Percentiles rank a stretch among this genome's conserved stretches.
Evolutionary conservation across 2,797 vertebrate species (phyloP).

Genomic region (Clarias fuscus): DNA sequence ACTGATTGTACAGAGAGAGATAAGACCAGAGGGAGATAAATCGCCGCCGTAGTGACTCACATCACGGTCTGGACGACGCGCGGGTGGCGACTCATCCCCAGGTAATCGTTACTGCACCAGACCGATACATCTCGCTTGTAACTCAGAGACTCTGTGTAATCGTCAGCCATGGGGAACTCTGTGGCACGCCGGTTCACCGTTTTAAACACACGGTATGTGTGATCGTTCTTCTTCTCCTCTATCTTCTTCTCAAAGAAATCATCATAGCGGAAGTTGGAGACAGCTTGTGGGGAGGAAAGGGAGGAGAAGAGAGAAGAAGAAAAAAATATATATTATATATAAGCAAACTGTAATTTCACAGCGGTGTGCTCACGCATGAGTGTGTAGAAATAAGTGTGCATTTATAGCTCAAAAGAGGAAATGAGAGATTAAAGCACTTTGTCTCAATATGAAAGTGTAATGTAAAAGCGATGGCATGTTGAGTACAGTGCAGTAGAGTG

Average conservation of each 20-base stretch:
- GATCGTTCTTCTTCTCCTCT: constrained; percentile 85
- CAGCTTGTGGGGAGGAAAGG: constrained; percentile 54
- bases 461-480: background rate
- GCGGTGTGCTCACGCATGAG: too few relatives aligned
- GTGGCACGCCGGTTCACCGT: constrained; percentile 85
- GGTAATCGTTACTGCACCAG: constrained; percentile 96
- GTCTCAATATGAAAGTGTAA: background rate
- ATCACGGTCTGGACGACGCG: constrained; percentile 81
- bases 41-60: constrained; percentile 74
- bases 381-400: background rate
- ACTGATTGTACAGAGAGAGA: background rate
- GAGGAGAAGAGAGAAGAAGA: too few relatives aligned
- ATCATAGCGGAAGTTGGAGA: constrained; percentile 90
- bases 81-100: constrained; percentile 92
- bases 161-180: constrained; percentile 88
- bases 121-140: constrained; percentile 87
- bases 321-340: too few relatives aligned
- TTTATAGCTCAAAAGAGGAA: background rate
- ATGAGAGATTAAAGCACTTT: background rate
- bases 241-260: constrained; percentile 91
- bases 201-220: constrained; percentile 93
- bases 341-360: too few relatives aligned
- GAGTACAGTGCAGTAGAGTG: background rate
- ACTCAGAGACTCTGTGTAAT: constrained; percentile 80
- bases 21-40: too few relatives aligned